Evolutionary conservation across 2,797 vertebrate genomes (phyloP).

Genomic region (Anguilla anguilla): DNA sequence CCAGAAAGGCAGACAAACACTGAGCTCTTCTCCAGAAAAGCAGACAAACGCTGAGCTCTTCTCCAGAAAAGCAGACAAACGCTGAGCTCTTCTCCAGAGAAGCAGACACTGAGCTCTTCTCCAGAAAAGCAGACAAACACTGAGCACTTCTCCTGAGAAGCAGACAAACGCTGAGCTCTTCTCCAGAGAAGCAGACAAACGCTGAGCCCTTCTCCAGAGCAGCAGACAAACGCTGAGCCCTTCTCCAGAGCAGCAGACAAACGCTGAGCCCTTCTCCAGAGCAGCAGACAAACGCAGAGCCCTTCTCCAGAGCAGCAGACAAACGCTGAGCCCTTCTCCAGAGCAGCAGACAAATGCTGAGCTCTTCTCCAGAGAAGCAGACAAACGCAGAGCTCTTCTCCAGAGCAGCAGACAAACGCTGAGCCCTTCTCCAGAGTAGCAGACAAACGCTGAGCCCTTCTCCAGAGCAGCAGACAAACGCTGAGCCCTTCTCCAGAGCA

Average conservation of each 20-base stretch:
- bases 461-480: not conserved
- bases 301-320: not conserved
- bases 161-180: not conserved
- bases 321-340: not conserved
- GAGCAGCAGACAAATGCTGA: not conserved
- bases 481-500: not conserved
- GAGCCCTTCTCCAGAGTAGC: not conserved
- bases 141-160: not conserved
- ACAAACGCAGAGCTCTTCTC: not conserved
- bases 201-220: not conserved
- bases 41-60: not conserved
- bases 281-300: not conserved
- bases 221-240: not conserved
- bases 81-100: too few species aligned
- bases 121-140: not conserved
- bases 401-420: not conserved
- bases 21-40: not conserved
- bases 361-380: not conserved
- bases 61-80: not conserved
- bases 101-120: not conserved
- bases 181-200: not conserved
- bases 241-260: not conserved
- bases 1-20: not conserved
- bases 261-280: not conserved
- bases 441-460: not conserved